Base-by-base conservation (phyloP, 2,113 vertebrate species). In the Trematomus loennbergii region DNA sequence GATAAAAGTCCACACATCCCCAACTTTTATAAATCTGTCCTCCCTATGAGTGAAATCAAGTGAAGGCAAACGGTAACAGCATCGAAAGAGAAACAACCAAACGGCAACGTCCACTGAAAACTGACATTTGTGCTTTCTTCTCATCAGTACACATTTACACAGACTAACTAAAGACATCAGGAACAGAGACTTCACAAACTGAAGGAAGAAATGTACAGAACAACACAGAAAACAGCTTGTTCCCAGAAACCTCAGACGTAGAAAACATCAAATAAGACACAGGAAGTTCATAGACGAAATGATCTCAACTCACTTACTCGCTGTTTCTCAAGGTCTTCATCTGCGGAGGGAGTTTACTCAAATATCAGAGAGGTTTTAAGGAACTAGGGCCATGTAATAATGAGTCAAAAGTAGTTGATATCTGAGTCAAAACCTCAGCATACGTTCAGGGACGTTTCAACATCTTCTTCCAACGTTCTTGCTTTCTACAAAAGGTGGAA, bases 91-190 rank as follows among this genome's bases (percentile, higher is more conserved):
- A 15, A 70, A 36, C 15, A 63, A 87, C 75, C 78, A 61, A 80
- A 81, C 83, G 83, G 11, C 80, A 58, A 88, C 78, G 53, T 89
- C n/a, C 63, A 67, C 55, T 46, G 53, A 69, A 69, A 83, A 76
- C 40, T 53, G 72, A 91, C 79, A 91, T 82, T 80, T 86, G 87
- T 87, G 86, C 83, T 90, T 86, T 76, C 79, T 83, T 84, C 75
- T 76, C 63, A 86, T 81, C 71, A 75, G 46, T 70, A 82, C 80
- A 71, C n/a, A 88, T 72, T 79, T 75, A 89, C 82, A 89, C 78
- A 77, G 64, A 83, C 46, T 55, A 25, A 46, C 66, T 65, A 50
- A 63, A 54, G 64, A 85, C 82, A 79, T 78, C 25, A 73, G 55
- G 45, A 48, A 77, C 66, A 16, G 4, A 43, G 48, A 80, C 67